A percentile compares a stretch with the other conserved stretches of the same genome.
Evolutionary conservation across 2,888 invertebrate genomes (phyloP).

Genomic region (Limnephilus rhombicus): DNA sequence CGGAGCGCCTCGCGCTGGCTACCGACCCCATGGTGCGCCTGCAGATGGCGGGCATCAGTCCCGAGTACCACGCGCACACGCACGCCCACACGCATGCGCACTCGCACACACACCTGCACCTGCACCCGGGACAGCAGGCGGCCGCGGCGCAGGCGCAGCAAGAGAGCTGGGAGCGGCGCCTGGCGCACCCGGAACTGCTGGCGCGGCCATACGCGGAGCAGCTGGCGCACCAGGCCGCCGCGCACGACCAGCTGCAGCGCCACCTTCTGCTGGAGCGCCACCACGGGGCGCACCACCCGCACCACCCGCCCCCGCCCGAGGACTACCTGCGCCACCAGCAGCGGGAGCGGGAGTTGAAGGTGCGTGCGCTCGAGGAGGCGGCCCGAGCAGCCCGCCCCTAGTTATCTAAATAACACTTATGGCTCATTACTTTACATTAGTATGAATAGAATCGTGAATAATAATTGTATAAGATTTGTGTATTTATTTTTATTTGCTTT

Average conservation of each 20-base stretch:
- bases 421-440: slow-evolving; percentile 18
- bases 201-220: slow-evolving; percentile 90
- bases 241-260: slow-evolving; percentile 91
- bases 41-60: slow-evolving; percentile 94
- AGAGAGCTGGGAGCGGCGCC: slow-evolving; percentile 80
- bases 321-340: slow-evolving; percentile 86
- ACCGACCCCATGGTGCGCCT: slow-evolving; percentile 95
- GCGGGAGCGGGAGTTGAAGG: slow-evolving; percentile 90
- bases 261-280: slow-evolving; percentile 89
- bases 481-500: slow-evolving; percentile 46
- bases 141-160: slow-evolving; percentile 81
- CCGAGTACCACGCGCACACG: slow-evolving; percentile 94
- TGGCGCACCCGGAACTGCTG: slow-evolving; percentile 87
- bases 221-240: slow-evolving; percentile 87
- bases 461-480: slow-evolving; percentile 22
- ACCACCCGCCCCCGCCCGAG: slow-evolving; percentile 74
- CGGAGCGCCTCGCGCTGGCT: slow-evolving; percentile 89
- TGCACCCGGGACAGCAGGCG: slow-evolving; percentile 86
- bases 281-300: slow-evolving; percentile 81
- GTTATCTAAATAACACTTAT: not conserved
- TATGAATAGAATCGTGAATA: slow-evolving; percentile 18
- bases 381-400: slow-evolving; percentile 81
- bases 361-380: slow-evolving; percentile 91
- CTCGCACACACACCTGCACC: slow-evolving; percentile 91
- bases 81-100: slow-evolving; percentile 95